Base-by-base conservation (phyloP, 2,888 invertebrate genomes). In the Drosophila rellima region DNA sequence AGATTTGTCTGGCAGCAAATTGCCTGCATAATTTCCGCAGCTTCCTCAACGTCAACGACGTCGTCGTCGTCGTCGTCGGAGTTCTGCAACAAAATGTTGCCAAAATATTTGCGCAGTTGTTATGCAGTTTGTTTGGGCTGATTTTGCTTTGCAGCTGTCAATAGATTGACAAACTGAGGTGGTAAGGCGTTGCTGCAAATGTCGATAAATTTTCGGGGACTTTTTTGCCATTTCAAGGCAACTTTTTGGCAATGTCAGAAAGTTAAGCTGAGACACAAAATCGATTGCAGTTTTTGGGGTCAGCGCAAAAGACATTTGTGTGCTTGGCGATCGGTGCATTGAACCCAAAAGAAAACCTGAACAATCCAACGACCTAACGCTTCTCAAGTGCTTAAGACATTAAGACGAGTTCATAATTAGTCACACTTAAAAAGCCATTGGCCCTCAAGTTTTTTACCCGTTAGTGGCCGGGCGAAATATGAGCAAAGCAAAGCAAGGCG, bases 351-450 rank as follows among this genome's bases (percentile, higher is more conserved):
- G 23, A 35, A 45, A 44, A 31, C 31, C 54, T 20, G 40, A 55
- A 20, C 42, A 35, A 45, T 13, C 55, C 71, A 37, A 54, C 23
- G 11, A 70, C 66, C 67, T 55, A 78, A 74, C 70, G 42, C 81
- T 71, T 66, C 70, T 66, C 70, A 61, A 81, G 66, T 73, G 77
- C 74, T 71, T 65, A 66, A 74, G 69, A 63, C 67, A 68, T 74
- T 63, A 66, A 66, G 66, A 52, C 68, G 60, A 67, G 76, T 60
- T 86, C 86, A 79, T 85, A 85, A 85, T 87, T 85, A 87, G 84
- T 85, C 86, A 88, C 88, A 85, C 85, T 85, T 88, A 78, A 88
- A 81, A 83, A 85, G 88, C 75, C 85, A 85, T 85, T 85, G 88
- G 81, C 85, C 88, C 81, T 73, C 60, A 68, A 81, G 75, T 72